A percentile compares a stretch with the other conserved stretches of the same genome.
Conservation (phyloP, 2,113 vertebrate genomes). For the Mormyrus iriodes region DNA sequence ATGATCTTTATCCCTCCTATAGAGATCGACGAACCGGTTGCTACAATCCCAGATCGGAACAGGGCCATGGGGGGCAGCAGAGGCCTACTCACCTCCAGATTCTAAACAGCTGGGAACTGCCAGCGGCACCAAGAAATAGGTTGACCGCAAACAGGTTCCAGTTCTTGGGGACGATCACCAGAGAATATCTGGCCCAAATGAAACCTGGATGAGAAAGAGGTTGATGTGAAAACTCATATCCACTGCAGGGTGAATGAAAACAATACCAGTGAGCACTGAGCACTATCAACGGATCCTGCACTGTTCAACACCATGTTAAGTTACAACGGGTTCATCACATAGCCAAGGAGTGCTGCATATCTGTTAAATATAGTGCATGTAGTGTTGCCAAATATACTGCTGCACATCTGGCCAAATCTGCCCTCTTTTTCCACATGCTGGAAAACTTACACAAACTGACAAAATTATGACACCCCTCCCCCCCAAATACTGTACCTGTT, state of each 20-base stretch:
- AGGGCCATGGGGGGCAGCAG: too few species aligned
- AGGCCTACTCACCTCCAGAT: constrained; percentile 81
- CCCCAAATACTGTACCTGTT: constrained; percentile 67
- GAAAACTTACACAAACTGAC: background rate
- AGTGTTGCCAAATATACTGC: too few species aligned
- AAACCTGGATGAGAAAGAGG: constrained; percentile 67
- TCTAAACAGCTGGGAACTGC: constrained; percentile 79
- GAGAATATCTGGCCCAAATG: constrained; percentile 94
- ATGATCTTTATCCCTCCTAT: too few species aligned
- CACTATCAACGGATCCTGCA: background rate
- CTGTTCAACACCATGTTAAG: background rate
- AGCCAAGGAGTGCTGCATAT: background rate
- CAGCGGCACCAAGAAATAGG: constrained; percentile 83
- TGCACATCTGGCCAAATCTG: background rate
- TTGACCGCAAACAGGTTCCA: constrained; percentile 96
- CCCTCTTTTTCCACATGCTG: too few species aligned
- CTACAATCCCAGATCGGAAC: too few species aligned
- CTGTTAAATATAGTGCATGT: too few species aligned
- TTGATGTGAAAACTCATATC: background rate
- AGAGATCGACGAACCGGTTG: too few species aligned
- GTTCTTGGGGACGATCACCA: constrained; percentile 97
- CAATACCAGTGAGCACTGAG: background rate
- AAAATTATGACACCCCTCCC: background rate
- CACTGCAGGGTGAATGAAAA: background rate
- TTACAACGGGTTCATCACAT: background rate